phyloP scores from a whole-genome alignment of 2,113 vertebrate species.

The Microcebus griseorufus region DNA sequence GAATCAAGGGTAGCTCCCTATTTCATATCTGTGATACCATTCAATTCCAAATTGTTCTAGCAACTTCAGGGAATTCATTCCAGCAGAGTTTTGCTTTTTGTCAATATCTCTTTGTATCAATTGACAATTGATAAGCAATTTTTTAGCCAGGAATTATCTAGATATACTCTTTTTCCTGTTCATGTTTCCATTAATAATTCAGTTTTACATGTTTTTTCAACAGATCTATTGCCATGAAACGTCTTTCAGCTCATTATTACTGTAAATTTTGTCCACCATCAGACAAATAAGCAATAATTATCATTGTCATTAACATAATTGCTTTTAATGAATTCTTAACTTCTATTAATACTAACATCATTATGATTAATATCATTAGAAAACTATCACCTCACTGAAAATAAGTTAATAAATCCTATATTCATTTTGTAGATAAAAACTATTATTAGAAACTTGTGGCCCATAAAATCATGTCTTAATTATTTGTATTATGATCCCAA shows the following conservation, averaged over 20 bases:
- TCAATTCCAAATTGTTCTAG: neutral
- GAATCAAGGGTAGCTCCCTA: neutral
- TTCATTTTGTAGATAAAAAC: neutral
- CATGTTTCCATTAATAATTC: neutral
- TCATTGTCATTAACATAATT: neutral
- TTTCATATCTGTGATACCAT: neutral
- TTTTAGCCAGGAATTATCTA: neutral
- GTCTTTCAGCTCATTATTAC: slow-evolving; percentile 24
- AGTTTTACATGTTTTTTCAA: neutral
- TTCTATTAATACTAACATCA: neutral
- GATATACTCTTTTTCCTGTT: neutral
- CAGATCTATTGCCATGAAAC: neutral
- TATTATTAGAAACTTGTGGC: neutral
- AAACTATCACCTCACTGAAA: neutral
- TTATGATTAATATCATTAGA: slow-evolving; percentile 27
- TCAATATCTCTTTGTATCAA: neutral
- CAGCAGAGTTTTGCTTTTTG: neutral
- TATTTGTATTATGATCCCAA: neutral
- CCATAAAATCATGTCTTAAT: neutral
- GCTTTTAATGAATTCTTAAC: neutral
- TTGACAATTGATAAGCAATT: neutral
- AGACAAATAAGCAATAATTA: neutral
- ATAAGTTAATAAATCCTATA: neutral
- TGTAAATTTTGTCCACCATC: neutral
- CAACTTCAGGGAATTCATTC: neutral